phyloP scores from a whole-genome alignment of 2,113 vertebrate species.

The Ictalurus furcatus region DNA sequence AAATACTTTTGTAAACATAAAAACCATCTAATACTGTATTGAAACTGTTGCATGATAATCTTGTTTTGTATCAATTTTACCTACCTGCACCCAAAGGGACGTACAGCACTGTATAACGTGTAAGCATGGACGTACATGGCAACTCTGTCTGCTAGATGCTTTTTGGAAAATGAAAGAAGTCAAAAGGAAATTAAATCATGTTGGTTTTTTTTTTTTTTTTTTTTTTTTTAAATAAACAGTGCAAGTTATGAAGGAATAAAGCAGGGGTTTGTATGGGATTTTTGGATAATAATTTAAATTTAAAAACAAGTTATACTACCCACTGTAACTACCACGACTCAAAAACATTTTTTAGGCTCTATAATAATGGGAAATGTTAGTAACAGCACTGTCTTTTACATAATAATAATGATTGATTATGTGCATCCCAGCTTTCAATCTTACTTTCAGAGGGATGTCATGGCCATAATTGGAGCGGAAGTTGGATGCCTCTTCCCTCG shows the following conservation, averaged over 20 bases:
- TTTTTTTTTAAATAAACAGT: background rate
- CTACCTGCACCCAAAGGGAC: constrained; percentile 98
- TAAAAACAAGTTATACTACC: background rate
- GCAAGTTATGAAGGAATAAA: background rate
- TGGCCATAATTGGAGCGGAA: constrained; percentile 96
- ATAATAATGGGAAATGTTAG: background rate
- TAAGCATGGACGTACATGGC: constrained; percentile 99
- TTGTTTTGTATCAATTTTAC: constrained; percentile 10
- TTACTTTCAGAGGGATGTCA: constrained; percentile 93
- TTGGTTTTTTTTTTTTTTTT: background rate
- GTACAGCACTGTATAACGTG: constrained; percentile 95
- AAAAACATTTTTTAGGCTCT: background rate
- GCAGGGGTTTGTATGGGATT: background rate
- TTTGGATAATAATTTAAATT: background rate
- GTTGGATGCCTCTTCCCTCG: constrained; percentile 95
- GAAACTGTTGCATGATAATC: background rate
- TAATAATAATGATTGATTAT: too few relatives aligned
- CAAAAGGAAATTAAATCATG: background rate
- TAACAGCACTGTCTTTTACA: background rate
- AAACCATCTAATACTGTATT: background rate
- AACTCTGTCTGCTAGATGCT: constrained; percentile 96
- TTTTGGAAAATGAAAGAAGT: background rate
- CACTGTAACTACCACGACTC: background rate
- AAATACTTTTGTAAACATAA: background rate
- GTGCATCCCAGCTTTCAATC: background rate